Evolutionary conservation across 37 sponge, comb jelly and placozoan genomes (phyloP), one percentile per base, ranked within the genome.

Genomic region (Spongilla lacustris): DNA sequence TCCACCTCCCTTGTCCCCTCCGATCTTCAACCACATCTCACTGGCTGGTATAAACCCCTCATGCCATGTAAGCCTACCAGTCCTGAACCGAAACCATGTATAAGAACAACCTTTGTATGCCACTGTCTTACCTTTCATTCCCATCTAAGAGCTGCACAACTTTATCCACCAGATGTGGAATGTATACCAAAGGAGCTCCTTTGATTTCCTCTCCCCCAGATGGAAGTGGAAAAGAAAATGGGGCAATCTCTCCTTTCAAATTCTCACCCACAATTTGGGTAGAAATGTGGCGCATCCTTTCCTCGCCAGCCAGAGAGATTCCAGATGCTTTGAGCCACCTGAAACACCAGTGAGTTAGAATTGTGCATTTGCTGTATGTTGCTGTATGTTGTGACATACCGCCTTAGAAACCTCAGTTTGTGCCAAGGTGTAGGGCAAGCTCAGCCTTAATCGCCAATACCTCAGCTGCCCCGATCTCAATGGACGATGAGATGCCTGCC

Each of bases 131-230:
- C 58, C 12, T 58, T 58, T 58, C 19, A 58, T 58, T 58, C 58
- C 58, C 58, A 58, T 58, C 19, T 14, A 58, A 58, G 58, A 58
- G 58, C 58, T 58, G 58, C 58, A 58, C 58, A 19, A 58, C 58
- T 58, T 58, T 58, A 58, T 58, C 58, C 58, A 58, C 58, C 58
- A 58, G 58, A 58, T 58, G 58, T 58, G 58, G 58, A 58, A 58
- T 58, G 58, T 19, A 58, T 58, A 58, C 58, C 58, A 58, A 58
- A 58, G 58, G 58, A 58, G 58, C 58, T 10, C 19, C 58, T 58
- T 10, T 58, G 14, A 58, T 58, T 58, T 58, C 58, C 58, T 58
- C 58, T 58, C 58, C 58, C 1, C 58, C 58, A 58, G 58, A 58
- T 19, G 58, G 21, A 58, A 58, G 1, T 17, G 58, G 12, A 58